Percentiles rank a stretch among this genome's conserved stretches.
Evolutionary conservation across 2,113 vertebrate genomes (phyloP).

Genomic region (Stigmatopora argus): DNA sequence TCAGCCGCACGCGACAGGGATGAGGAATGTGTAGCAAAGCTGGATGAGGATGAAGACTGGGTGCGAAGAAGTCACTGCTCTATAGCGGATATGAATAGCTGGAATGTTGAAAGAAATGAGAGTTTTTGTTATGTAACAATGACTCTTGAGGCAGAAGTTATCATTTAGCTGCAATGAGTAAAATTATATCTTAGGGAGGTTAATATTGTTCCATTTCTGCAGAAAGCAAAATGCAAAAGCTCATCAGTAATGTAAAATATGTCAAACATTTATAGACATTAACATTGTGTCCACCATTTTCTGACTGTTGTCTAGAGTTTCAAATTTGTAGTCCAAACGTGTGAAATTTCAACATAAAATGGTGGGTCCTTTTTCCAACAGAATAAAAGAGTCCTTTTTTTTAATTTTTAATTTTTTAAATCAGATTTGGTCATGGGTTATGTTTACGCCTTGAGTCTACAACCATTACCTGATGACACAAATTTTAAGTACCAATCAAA

Average conservation of each 20-base stretch:
- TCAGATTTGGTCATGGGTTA: too few species aligned
- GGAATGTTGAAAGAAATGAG: slow-evolving; percentile 11
- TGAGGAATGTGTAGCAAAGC: slow-evolving; percentile 51
- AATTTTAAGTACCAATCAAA: too few species aligned
- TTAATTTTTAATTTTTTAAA: not conserved
- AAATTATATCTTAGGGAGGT: not conserved
- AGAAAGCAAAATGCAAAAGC: not conserved
- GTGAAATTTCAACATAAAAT: not conserved
- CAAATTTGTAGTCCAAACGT: not conserved
- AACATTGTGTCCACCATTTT: not conserved
- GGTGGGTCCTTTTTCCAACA: not conserved
- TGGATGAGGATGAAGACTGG: slow-evolving; percentile 41
- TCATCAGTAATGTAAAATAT: not conserved
- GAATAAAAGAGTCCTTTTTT: not conserved
- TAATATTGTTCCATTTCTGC: not conserved
- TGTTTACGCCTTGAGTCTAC: too few species aligned
- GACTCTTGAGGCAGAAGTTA: not conserved
- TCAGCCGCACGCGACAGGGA: slow-evolving; percentile 52
- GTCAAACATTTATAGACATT: not conserved
- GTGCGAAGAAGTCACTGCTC: slow-evolving; percentile 21
- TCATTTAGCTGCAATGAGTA: not conserved
- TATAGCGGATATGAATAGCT: slow-evolving; percentile 13
- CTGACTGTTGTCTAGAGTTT: not conserved
- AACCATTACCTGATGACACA: too few species aligned
- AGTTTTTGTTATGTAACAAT: slow-evolving; percentile 1